Evolutionary conservation across 2,888 invertebrate species (phyloP), one percentile per base, ranked within the genome.

Genomic region (Phyto melanocephala): DNA sequence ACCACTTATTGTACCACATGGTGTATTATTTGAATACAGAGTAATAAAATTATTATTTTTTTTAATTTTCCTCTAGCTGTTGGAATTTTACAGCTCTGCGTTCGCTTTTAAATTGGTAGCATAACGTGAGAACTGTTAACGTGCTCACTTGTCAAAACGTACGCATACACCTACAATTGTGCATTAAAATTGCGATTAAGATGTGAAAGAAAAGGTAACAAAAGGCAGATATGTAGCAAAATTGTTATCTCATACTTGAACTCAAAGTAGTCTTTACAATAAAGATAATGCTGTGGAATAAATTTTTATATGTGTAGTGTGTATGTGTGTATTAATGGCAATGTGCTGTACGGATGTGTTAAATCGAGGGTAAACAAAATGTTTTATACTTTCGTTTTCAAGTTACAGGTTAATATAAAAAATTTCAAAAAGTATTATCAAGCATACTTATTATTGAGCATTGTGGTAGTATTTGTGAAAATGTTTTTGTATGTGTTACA

Each of bases 21-120:
- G 35, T 15, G 60, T 50, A 60, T 45, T 75, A 42, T 65, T 54
- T 65, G 54, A 63, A 74, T 45, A 65, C 33, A 35, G 6, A 24
- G 40, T 60, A 62, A 77, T 62, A 28, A 67, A 58, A 68, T 37
- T 77, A n/a, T 58, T 58, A 47, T 35, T 37, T 24, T n/a, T 7
- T 24, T 10, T 40, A 28, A 5, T n/a, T 15, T 54, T 13, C 28
- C 3, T 58, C 35, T 37, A 17, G 17, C 2, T 10, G 10, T 28
- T 28, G 28, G 28, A 5, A 13, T 20, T 58, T 8, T 17, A 6
- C 8, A 35, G 0, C 3, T 20, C 7, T 7, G 35, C 20, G 24
- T 20, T 42, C 17, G 4, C 24, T 24, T 42, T 60, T 60, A 50
- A 58, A 76, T 75, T 72, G 74, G 10, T 50, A 0, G 22, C 33